A percentile compares a stretch with the other conserved stretches of the same genome.
phyloP scores from a whole-genome alignment of 2,888 invertebrate species.

The Macrosoma leucophasiata region DNA sequence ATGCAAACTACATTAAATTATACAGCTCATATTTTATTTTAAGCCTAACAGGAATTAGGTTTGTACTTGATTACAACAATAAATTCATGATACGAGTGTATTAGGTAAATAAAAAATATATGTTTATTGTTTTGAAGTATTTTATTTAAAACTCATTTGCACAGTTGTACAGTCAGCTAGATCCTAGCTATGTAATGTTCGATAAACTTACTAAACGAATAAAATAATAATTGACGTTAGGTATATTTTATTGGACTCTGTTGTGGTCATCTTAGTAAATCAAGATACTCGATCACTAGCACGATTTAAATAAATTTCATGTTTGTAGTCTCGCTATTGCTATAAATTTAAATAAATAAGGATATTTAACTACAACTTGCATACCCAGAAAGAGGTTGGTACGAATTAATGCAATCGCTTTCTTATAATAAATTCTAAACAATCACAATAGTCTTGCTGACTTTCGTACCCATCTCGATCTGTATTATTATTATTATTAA shows the following conservation, averaged over 20 bases:
- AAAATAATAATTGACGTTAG: too few relatives aligned
- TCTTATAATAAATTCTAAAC: conserved; percentile 37
- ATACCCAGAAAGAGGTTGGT: conserved; percentile 59
- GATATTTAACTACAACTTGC: conserved; percentile 69
- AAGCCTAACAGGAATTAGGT: too few relatives aligned
- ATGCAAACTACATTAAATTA: too few relatives aligned
- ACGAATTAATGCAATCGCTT: conserved; percentile 66
- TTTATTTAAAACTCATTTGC: conserved; percentile 70
- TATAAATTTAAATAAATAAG: conserved; percentile 73
- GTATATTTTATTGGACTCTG: conserved; percentile 35
- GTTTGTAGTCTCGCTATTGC: conserved; percentile 52
- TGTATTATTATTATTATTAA: conserved; percentile 41
- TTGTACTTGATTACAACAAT: too few relatives aligned
- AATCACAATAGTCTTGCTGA: conserved; percentile 51
- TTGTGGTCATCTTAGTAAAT: conserved; percentile 21
- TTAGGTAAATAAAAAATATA: too few relatives aligned
- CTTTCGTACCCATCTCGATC: conserved; percentile 69
- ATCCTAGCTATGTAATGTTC: conserved; percentile 43
- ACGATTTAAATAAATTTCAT: conserved; percentile 39
- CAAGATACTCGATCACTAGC: conserved; percentile 24
- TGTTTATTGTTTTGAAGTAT: conserved; percentile 57
- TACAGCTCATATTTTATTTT: too few relatives aligned
- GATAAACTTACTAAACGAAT: conserved; percentile 52
- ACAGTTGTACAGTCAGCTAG: conserved; percentile 59
- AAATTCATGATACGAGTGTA: too few relatives aligned